phyloP scores from a whole-genome alignment of 2,888 invertebrate species.

The Coelogynopora nodosa region DNA sequence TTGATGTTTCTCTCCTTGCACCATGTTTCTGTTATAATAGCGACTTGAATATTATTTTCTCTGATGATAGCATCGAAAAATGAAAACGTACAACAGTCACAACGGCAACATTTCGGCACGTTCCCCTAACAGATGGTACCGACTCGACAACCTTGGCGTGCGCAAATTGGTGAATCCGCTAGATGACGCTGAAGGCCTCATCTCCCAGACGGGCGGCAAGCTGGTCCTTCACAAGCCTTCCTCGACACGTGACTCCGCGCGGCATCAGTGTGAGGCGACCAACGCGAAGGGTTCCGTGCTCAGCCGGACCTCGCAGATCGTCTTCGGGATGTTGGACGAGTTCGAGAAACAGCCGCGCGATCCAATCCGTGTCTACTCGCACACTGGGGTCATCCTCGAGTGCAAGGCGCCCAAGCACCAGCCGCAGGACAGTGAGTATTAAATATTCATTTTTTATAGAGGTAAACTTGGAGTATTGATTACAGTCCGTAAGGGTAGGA shows the following conservation, averaged over 20 bases:
- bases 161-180: constrained; percentile 14
- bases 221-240: constrained; percentile 24
- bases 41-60: not conserved
- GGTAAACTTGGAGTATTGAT: not conserved
- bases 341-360: constrained; percentile 40
- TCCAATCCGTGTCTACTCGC: not conserved
- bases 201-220: not conserved
- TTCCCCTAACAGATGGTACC: not conserved
- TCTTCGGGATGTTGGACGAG: constrained; percentile 27
- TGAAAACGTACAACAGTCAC: too few species aligned
- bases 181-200: not conserved
- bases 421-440: constrained; percentile 38
- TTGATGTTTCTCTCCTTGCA: not conserved
- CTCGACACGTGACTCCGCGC: not conserved
- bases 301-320: constrained; percentile 15
- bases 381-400: constrained; percentile 39
- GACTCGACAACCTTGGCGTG: not conserved
- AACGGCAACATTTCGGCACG: too few species aligned
- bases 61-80: not conserved
- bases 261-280: constrained; percentile 30
- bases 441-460: not conserved
- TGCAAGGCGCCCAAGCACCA: constrained; percentile 38
- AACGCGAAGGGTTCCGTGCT: not conserved
- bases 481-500: too few species aligned
- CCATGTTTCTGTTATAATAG: not conserved